A percentile compares a stretch with the other conserved stretches of the same genome.
Evolutionary conservation across 2,113 vertebrate genomes (phyloP).

Genomic region (Cyanoramphus novaezelandiae): DNA sequence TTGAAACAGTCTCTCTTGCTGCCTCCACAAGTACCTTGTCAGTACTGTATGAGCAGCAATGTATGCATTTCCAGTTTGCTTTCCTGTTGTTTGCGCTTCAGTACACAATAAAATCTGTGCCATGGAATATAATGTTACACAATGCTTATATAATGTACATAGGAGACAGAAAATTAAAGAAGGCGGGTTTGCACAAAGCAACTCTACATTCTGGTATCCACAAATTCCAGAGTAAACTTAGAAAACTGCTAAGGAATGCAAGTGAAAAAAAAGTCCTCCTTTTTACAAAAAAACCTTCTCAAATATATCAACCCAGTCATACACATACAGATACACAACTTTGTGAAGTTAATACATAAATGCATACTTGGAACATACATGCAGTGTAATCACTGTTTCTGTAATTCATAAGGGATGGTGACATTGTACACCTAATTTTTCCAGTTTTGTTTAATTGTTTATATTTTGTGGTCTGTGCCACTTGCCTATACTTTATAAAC

Average conservation of each 20-base stretch:
- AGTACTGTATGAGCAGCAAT: background rate
- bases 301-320: fast-evolving
- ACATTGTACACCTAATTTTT: fast-evolving
- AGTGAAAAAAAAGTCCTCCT: background rate
- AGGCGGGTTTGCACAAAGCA: background rate
- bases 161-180: background rate
- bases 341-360: background rate
- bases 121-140: background rate
- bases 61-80: background rate
- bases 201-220: background rate
- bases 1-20: background rate
- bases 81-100: background rate
- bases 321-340: background rate
- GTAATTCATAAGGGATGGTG: background rate
- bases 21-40: background rate
- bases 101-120: background rate
- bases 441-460: background rate
- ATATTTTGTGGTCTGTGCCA: background rate
- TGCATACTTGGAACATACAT: background rate
- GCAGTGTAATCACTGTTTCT: background rate
- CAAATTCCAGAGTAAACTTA: fast-evolving
- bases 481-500: background rate
- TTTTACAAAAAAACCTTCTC: background rate
- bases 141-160: fast-evolving
- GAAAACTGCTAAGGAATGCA: background rate